phyloP scores from a whole-genome alignment of 1,140 invertebrate species.

The Atta colombica region DNA sequence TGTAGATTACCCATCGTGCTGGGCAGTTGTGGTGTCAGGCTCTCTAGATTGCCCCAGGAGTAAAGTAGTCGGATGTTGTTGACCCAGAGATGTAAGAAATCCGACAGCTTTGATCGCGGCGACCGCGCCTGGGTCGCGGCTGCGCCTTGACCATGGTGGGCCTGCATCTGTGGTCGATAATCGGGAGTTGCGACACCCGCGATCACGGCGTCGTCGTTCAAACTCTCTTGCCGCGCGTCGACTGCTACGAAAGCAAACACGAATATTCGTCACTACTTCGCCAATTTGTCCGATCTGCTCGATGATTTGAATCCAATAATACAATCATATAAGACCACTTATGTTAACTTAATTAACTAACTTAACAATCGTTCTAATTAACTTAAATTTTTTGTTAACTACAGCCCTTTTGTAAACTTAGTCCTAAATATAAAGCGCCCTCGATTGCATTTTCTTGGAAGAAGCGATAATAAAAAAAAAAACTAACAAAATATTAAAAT shows the following conservation, averaged over 20 bases:
- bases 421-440: no score
- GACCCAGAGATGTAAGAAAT: conserved; percentile 76
- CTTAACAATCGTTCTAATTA: background rate
- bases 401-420: background rate
- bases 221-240: background rate
- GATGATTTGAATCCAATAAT: background rate
- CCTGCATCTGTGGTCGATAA: conserved; percentile 73
- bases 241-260: conserved; percentile 31
- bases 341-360: background rate
- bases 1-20: conserved; percentile 83
- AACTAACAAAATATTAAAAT: no score
- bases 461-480: no score
- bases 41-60: conserved; percentile 32
- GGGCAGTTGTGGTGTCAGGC: background rate
- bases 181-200: conserved; percentile 30
- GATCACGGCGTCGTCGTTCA: conserved; percentile 18
- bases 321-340: background rate
- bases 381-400: background rate
- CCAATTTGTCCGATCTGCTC: background rate
- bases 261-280: background rate
- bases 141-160: conserved; percentile 76
- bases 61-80: conserved; percentile 71
- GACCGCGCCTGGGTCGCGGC: conserved; percentile 71
- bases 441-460: no score
- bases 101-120: conserved; percentile 76